These are phyloP conservation scores for Apotomis capreana DNA, from an alignment of 2,888 invertebrate species.

Conservation along the genomic window DNA sequence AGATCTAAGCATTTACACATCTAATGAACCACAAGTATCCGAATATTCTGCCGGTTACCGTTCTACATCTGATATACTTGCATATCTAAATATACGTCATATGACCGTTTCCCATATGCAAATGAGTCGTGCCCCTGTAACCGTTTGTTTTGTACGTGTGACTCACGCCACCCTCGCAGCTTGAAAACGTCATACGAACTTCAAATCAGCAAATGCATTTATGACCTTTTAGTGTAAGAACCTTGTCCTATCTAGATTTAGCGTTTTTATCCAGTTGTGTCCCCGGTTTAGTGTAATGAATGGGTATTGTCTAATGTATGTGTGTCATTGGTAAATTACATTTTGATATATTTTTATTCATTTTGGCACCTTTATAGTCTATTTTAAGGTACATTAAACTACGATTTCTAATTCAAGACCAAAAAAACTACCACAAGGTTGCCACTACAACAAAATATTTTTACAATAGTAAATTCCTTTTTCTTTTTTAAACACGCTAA, in stretches of 20 bases:
- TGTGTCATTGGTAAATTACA: constrained; percentile 17
- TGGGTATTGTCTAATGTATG: constrained; percentile 28
- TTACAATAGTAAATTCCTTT: too few relatives aligned
- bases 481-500: too few relatives aligned
- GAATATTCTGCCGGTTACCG: constrained; percentile 7
- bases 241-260: constrained; percentile 42
- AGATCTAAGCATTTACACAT: not conserved
- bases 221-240: not conserved
- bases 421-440: too few relatives aligned
- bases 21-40: not conserved
- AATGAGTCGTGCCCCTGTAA: constrained; percentile 74
- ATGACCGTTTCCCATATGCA: constrained; percentile 78
- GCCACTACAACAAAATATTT: too few relatives aligned
- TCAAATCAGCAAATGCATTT: not conserved
- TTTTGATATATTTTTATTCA: too few relatives aligned
- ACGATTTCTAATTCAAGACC: too few relatives aligned
- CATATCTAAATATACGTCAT: constrained; percentile 49
- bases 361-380: too few relatives aligned
- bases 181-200: constrained; percentile 9
- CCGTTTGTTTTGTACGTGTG: constrained; percentile 77
- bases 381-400: too few relatives aligned
- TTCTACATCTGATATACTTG: not conserved
- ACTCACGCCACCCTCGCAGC: constrained; percentile 47
- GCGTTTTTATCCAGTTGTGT: constrained; percentile 39
- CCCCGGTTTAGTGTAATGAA: constrained; percentile 35